Evolutionary conservation across 2,888 invertebrate species (phyloP), one percentile per base, ranked within the genome.

Genomic region (Hyalella azteca): DNA sequence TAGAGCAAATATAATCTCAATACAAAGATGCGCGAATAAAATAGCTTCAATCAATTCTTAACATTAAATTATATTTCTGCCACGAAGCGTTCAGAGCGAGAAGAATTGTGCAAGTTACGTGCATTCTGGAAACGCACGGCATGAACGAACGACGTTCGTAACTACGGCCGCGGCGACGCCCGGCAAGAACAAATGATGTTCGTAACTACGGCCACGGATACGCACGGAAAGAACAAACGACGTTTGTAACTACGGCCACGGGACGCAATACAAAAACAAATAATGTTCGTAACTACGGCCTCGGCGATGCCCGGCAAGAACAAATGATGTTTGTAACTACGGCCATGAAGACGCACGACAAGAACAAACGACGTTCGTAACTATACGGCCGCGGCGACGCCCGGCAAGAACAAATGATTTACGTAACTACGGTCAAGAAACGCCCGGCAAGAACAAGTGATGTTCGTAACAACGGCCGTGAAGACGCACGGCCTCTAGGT

Each of bases 1-100:
- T 36, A 36, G 0, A 66, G 66, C 66, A 19, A 66, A 66, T 66
- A 66, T 66, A 66, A 66, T 66, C 66, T 66, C 66, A 66, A 32
- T 66, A 66, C 36, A 66, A 29, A 66, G 13, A 36, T 36, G 54
- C 66, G 66, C 66, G 66, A 66, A 66, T 66, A 66, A 66, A 66
- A 36, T 66, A 66, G 32, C 19, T 66, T 66, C 13, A 36, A 36
- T 66, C 36, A 32, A n/a, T 36, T 36, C 66, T 36, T 29, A 66
- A 36, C 39, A 29, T 66, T 66, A 66, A 66, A 66, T 36, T 36
- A 66, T n/a, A 4, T 36, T 36, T n/a, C 29, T 36, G 36, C 36
- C 19, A 66, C 32, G 39, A 39, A 66, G 66, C 66, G 66, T 15
- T 7, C n/a, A 39, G 36, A 66, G n/a, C 36, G n/a, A 29, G n/a